A percentile compares a stretch with the other conserved stretches of the same genome.
phyloP scores from a whole-genome alignment of 2,797 vertebrate species.

The Propithecus perrieri region DNA sequence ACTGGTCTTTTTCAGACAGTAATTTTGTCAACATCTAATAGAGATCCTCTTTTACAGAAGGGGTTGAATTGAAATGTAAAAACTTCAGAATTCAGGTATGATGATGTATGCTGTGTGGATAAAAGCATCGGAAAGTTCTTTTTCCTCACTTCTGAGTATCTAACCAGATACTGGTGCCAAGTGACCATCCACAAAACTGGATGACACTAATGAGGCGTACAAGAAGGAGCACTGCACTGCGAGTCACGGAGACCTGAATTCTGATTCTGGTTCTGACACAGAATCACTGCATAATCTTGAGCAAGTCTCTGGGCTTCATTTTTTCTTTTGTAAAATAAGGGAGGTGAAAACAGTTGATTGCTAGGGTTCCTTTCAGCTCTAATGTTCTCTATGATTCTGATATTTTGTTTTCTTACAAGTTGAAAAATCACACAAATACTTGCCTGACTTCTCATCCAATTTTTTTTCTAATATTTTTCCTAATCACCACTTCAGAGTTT shows the following conservation, averaged over 20 bases:
- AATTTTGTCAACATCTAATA: slow-evolving; percentile 36
- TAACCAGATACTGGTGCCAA: neutral
- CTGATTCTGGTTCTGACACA: neutral
- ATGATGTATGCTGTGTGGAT: neutral
- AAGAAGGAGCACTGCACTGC: neutral
- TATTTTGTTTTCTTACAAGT: slow-evolving; percentile 12
- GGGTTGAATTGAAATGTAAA: neutral
- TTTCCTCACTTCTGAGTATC: neutral
- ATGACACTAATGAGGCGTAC: rapidly evolving
- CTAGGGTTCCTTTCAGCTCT: neutral
- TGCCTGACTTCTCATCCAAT: slow-evolving; percentile 5
- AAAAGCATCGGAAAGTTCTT: neutral
- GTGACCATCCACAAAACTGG: neutral
- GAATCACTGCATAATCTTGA: neutral
- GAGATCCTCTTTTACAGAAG: slow-evolving; percentile 13
- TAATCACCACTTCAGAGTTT: neutral
- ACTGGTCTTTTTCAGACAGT: neutral
- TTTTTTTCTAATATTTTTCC: neutral
- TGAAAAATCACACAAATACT: slow-evolving; percentile 10
- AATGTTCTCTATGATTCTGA: neutral
- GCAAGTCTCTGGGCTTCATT: neutral
- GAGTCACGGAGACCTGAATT: neutral
- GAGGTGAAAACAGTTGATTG: neutral
- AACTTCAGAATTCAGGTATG: slow-evolving; percentile 2
- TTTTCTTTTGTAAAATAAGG: neutral